Conservation (phyloP, 2,888 invertebrate species). For the Chrysolina haemoptera region DNA sequence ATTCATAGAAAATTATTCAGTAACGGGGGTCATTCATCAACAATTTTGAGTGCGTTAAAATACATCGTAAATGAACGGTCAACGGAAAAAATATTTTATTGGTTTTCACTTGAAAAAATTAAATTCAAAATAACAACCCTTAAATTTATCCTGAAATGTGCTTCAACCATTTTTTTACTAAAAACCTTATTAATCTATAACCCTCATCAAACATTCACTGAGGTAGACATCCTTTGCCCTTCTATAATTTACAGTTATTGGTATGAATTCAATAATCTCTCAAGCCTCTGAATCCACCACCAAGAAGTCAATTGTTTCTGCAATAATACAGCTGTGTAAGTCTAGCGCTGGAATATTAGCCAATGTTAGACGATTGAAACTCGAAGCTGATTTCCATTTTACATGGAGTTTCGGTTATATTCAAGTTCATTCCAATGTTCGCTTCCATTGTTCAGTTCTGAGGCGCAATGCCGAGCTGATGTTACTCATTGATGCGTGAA, state of each 20-base stretch:
- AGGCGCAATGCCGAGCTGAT: too few relatives aligned
- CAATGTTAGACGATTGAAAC: neutral
- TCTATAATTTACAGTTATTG: neutral
- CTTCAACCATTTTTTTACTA: too few relatives aligned
- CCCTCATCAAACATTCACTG: too few relatives aligned
- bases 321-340: conserved; percentile 5
- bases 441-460: neutral
- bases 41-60: too few relatives aligned
- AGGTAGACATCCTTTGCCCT: neutral
- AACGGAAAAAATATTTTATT: too few relatives aligned
- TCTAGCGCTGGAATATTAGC: neutral
- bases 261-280: neutral
- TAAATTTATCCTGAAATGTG: too few relatives aligned
- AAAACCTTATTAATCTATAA: too few relatives aligned
- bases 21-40: too few relatives aligned
- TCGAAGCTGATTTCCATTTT: conserved; percentile 9
- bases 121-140: too few relatives aligned
- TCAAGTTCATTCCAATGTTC: neutral
- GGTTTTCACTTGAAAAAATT: too few relatives aligned
- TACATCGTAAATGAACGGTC: too few relatives aligned
- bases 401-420: neutral
- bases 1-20: too few relatives aligned
- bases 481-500: neutral
- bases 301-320: neutral
- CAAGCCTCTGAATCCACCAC: neutral